phyloP scores from a whole-genome alignment of 2,113 vertebrate species.

The Zosterops lateralis region DNA sequence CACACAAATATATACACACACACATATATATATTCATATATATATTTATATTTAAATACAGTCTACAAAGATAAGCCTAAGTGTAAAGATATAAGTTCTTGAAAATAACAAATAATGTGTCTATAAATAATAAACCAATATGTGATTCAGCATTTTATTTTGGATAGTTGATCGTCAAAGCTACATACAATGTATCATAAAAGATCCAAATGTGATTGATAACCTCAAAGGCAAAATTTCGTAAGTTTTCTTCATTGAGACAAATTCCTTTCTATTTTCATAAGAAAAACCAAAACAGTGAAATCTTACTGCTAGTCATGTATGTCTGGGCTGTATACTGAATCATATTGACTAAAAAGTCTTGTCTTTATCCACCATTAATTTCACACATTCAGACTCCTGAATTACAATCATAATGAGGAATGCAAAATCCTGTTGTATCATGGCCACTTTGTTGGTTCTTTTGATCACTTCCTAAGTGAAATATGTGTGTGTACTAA shows the following conservation, averaged over 20 bases:
- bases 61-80: neutral
- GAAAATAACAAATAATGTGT: neutral
- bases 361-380: neutral
- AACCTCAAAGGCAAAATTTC: neutral
- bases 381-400: neutral
- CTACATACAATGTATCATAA: neutral
- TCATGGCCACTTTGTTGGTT: neutral
- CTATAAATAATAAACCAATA: neutral
- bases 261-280: neutral
- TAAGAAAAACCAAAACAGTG: neutral
- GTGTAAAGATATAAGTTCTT: neutral
- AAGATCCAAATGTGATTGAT: neutral
- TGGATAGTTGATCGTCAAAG: neutral
- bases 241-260: neutral
- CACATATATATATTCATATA: too few relatives aligned
- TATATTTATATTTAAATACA: too few relatives aligned
- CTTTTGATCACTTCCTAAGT: neutral
- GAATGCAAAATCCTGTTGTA: neutral
- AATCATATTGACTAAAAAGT: neutral
- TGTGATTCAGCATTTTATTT: neutral
- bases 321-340: neutral
- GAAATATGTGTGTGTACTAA: neutral
- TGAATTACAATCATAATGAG: neutral
- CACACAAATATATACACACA: too few relatives aligned
- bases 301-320: neutral